Evolutionary conservation across 1,140 invertebrate species (phyloP).

Genomic region (Antheraea pernyi): DNA sequence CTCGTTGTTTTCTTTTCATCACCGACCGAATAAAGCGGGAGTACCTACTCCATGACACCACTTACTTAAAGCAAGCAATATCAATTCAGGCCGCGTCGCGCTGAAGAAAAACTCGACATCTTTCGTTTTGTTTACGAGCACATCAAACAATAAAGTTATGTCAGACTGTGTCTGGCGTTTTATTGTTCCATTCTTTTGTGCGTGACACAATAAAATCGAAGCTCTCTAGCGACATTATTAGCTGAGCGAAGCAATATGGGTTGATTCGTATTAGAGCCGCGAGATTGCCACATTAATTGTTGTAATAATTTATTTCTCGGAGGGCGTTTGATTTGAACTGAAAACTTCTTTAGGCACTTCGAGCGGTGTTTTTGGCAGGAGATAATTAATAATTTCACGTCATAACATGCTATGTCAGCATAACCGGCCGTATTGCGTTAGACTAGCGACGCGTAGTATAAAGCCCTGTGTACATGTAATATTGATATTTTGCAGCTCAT

Average conservation of each 20-base stretch:
- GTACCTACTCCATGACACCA: neutral
- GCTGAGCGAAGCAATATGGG: neutral
- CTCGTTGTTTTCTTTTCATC: neutral
- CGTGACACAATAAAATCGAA: neutral
- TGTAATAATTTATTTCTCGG: too few species aligned
- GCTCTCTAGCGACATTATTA: neutral
- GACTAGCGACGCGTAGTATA: too few species aligned
- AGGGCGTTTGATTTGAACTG: too few species aligned
- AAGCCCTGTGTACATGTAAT: too few species aligned
- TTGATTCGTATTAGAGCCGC: neutral
- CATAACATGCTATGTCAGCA: too few species aligned
- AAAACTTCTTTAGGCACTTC: too few species aligned
- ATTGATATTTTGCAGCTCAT: too few species aligned
- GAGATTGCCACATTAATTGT: too few species aligned
- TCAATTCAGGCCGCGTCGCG: neutral
- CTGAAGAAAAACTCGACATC: conserved; percentile 2
- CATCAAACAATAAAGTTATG: conserved; percentile 5
- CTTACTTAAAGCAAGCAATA: conserved; percentile 1
- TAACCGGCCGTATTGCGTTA: too few species aligned
- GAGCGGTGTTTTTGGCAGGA: too few species aligned
- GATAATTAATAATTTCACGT: too few species aligned
- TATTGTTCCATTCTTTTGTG: neutral
- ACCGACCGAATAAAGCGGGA: neutral
- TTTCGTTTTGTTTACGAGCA: neutral
- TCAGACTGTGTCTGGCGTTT: neutral